phyloP scores from a whole-genome alignment of 1,140 invertebrate species.

The Scaptomyza pallida region DNA sequence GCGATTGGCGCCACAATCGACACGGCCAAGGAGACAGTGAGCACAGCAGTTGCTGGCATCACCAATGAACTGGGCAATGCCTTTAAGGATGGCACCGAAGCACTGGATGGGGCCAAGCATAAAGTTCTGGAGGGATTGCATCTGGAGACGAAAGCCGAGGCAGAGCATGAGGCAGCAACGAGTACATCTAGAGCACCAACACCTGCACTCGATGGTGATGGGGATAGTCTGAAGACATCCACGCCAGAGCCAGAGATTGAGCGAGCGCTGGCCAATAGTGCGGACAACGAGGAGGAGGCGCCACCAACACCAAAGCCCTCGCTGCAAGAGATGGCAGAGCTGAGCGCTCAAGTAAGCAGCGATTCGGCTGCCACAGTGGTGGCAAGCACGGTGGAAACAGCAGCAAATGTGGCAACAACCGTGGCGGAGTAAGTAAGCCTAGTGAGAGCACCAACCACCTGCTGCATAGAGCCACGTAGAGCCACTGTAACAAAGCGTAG shows the following conservation, averaged over 20 bases:
- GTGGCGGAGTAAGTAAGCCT: slow-evolving; percentile 24
- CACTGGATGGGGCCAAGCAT: slow-evolving; percentile 70
- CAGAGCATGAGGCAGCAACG: slow-evolving; percentile 2
- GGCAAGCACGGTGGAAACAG: slow-evolving; percentile 3
- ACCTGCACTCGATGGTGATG: slow-evolving; percentile 47
- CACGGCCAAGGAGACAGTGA: slow-evolving; percentile 73
- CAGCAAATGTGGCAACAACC: neutral
- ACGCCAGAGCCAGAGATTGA: slow-evolving; percentile 83
- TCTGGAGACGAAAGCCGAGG: slow-evolving; percentile 33
- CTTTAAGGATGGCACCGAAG: slow-evolving; percentile 69
- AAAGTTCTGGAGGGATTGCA: slow-evolving; percentile 72
- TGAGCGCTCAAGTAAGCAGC: slow-evolving; percentile 47
- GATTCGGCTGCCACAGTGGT: slow-evolving; percentile 1
- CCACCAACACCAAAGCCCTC: slow-evolving; percentile 79
- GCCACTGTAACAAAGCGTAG: slow-evolving; percentile 41
- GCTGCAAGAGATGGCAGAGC: slow-evolving; percentile 65
- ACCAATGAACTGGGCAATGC: slow-evolving; percentile 74
- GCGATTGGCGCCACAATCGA: slow-evolving; percentile 60
- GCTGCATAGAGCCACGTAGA: slow-evolving; percentile 22
- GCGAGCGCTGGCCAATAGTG: slow-evolving; percentile 62
- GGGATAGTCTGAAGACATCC: slow-evolving; percentile 78
- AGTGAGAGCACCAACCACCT: slow-evolving; percentile 11
- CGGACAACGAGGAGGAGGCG: slow-evolving; percentile 59
- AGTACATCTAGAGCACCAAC: slow-evolving; percentile 58
- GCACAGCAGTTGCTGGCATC: slow-evolving; percentile 71